Base-by-base conservation (phyloP, 2,888 invertebrate genomes). In the Protodeltote pygarga region DNA sequence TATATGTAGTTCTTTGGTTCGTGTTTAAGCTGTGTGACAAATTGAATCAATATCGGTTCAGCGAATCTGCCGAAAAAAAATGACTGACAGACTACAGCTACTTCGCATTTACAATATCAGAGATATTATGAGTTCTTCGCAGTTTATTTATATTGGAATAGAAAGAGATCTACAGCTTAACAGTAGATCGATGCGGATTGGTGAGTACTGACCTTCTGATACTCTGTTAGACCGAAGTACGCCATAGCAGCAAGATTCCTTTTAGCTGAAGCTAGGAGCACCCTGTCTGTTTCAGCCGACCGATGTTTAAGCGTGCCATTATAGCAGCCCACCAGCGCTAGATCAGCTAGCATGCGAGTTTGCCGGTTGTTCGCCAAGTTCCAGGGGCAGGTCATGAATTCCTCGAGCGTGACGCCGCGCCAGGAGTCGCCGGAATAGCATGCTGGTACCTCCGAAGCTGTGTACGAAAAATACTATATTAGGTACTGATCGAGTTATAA, bases 301-400 rank as follows among this genome's bases (percentile, higher is more conserved):
- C 89, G 75, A 34, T 95, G 94, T 92, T 97, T 94, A 63, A 94
- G 93, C 33, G 95, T 95, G 68, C 94, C 95, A 80, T 99, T 97
- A 91, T 99, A 99, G 91, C 99, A 99, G 45, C 98, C 98, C 21
- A 99, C 96, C 34, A 98, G 93, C 46, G 97, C 97, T 62, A 99
- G 93, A 92, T 99, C 98, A 9, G 99, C 97, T 75, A 99, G 86
- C 99, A 99, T 99, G 66, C 99, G 94, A 2, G 99, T 99, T 92
- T 99, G 99, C 52, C 99, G 93, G 89, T 99, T 99, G 77, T 95
- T 96, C 11, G 99, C 99, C 79, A 99, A 93, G 93, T 99, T 99
- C 85, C 96, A 95, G 3, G 96, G 95, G 82, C 99, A 99, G 17
- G 94, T 93, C 73, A 98, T 95, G 89, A 99, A 99, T 86, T 98